A percentile compares a stretch with the other conserved stretches of the same genome.
These are phyloP conservation scores for Kryptolebias marmoratus DNA, from an alignment of 2,113 vertebrate genomes.

Conservation along the genomic window DNA sequence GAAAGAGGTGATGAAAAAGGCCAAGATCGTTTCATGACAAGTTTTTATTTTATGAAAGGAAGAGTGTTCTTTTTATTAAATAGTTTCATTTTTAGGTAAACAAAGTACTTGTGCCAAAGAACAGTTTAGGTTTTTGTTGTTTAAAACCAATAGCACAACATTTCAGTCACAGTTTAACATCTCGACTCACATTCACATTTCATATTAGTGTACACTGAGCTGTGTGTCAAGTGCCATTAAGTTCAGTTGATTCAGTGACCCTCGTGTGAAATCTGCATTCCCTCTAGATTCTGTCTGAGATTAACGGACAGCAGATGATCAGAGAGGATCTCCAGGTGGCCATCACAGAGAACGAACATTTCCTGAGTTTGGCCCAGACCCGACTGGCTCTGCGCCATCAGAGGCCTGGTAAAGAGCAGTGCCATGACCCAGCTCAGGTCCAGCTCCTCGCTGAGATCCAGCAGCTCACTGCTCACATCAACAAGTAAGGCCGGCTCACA, in stretches of 20 bases:
- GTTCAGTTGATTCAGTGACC: not conserved
- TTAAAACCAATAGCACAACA: too few species aligned
- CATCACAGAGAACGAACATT: conserved; percentile 82
- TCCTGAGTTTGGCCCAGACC: conserved; percentile 82
- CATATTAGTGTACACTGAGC: too few species aligned
- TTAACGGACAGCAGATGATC: conserved; percentile 84
- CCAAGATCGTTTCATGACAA: too few species aligned
- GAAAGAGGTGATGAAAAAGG: too few species aligned
- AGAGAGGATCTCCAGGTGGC: conserved; percentile 81
- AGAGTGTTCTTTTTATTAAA: too few species aligned
- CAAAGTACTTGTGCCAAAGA: too few species aligned
- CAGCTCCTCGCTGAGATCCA: conserved; percentile 84
- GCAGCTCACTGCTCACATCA: conserved; percentile 81
- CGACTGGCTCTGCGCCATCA: conserved; percentile 80
- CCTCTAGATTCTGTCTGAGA: conserved; percentile 85
- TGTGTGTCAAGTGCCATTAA: not conserved
- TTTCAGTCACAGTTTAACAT: too few species aligned
- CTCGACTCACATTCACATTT: too few species aligned
- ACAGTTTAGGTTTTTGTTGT: too few species aligned
- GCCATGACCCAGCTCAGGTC: conserved; percentile 81
- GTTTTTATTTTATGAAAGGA: too few species aligned
- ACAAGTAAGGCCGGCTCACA: conserved; percentile 75
- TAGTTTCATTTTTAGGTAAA: too few species aligned
- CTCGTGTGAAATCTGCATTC: not conserved
- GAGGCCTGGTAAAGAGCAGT: conserved; percentile 87